phyloP scores from a whole-genome alignment of 2,797 vertebrate species.

The Danio tinwini region DNA sequence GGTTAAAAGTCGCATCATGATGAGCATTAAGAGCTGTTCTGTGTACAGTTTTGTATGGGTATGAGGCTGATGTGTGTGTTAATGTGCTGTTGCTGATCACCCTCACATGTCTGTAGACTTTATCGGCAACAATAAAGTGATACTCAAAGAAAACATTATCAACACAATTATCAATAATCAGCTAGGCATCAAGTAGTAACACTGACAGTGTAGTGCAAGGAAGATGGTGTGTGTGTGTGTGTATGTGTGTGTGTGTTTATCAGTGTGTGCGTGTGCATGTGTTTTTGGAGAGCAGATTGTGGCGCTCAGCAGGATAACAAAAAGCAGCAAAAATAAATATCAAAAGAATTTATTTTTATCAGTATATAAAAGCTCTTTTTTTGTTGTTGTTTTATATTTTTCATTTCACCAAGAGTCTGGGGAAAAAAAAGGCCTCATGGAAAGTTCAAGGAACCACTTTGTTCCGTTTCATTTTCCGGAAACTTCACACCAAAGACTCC shows the following conservation, averaged over 20 bases:
- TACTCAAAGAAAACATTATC: constrained; percentile 69
- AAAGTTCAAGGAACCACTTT: constrained; percentile 89
- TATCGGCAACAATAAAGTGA: constrained; percentile 47
- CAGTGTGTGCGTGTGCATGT: constrained; percentile 71
- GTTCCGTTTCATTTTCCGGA: constrained; percentile 61
- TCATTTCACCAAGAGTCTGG: constrained; percentile 98
- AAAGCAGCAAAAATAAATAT: constrained; percentile 99
- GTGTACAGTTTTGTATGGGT: constrained; percentile 48
- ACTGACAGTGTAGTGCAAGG: constrained; percentile 99
- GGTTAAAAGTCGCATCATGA: constrained; percentile 51
- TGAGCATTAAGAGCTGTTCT: constrained; percentile 47
- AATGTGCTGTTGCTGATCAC: constrained; percentile 55
- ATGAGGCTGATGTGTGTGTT: constrained; percentile 58
- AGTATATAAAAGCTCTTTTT: constrained; percentile 99
- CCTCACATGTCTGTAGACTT: constrained; percentile 54
- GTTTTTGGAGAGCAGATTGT: constrained; percentile 89
- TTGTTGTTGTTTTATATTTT: constrained; percentile 85
- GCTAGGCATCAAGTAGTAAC: constrained; percentile 95
- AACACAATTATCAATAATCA: constrained; percentile 76
- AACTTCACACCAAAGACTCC: constrained; percentile 94
- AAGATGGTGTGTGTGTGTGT: constrained; percentile 80
- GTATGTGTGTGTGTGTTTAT: constrained; percentile 56
- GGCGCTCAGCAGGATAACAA: constrained; percentile 99
- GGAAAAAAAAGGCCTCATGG: constrained; percentile 97
- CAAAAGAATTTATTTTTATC: constrained; percentile 90